phyloP scores from a whole-genome alignment of 2,113 vertebrate species.

The Pedionomus torquatus region DNA sequence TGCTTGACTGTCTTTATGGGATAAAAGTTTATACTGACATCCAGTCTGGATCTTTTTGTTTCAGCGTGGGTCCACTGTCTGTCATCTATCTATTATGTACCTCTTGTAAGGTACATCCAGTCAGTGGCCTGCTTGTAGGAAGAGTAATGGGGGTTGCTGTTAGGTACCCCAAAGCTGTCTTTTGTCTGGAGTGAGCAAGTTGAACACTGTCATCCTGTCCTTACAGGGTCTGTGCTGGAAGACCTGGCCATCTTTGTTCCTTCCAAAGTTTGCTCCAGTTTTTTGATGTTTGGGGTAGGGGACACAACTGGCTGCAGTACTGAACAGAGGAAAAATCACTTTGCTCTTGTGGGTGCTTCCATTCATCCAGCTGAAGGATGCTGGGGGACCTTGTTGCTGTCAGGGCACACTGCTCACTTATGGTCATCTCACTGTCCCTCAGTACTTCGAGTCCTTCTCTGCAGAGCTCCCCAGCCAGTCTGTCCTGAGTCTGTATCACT shows the following conservation, averaged over 20 bases:
- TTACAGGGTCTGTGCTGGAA: background rate
- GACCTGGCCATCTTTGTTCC: background rate
- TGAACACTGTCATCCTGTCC: background rate
- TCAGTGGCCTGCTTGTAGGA: background rate
- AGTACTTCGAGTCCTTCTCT: background rate
- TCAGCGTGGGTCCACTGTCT: background rate
- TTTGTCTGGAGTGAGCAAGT: background rate
- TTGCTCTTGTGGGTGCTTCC: background rate
- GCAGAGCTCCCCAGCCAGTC: background rate
- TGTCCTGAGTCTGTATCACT: background rate
- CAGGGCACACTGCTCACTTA: background rate
- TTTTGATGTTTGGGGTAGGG: background rate
- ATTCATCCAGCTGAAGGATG: background rate
- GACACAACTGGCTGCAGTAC: background rate
- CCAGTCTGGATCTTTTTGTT: background rate
- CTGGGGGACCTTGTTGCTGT: background rate
- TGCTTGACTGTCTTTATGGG: background rate
- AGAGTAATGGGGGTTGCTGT: rapidly evolving
- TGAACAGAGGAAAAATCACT: background rate
- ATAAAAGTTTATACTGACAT: background rate
- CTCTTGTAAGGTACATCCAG: background rate
- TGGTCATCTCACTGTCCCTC: background rate
- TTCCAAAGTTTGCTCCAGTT: background rate
- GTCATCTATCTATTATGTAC: background rate
- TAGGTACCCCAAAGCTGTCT: background rate